phyloP scores from a whole-genome alignment of 2,888 invertebrate species.

The Hipparchia semele region DNA sequence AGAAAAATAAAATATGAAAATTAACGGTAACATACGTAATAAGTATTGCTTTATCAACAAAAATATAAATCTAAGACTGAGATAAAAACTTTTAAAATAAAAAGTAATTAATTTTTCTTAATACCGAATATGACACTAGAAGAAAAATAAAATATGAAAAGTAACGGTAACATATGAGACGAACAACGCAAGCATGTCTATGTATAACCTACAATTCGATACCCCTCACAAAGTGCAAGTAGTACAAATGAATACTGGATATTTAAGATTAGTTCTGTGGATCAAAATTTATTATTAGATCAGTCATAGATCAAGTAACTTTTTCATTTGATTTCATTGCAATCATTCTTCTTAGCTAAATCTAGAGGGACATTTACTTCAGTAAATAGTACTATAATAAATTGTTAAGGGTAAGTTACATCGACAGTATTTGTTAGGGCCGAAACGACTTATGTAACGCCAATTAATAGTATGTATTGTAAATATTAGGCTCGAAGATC shows the following conservation, averaged over 20 bases:
- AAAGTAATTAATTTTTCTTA: background rate
- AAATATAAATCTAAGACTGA: background rate
- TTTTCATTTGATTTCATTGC: background rate
- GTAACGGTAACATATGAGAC: background rate
- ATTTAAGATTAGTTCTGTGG: conserved; percentile 1
- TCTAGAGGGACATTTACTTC: too few species aligned
- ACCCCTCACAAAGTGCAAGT: background rate
- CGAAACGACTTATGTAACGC: too few species aligned
- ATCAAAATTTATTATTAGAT: background rate
- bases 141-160: background rate
- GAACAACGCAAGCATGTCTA: background rate
- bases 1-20: too few species aligned
- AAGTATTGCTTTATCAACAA: too few species aligned
- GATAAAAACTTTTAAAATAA: background rate
- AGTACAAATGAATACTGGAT: conserved; percentile 3
- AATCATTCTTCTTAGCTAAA: background rate
- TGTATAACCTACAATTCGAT: conserved; percentile 1
- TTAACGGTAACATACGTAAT: too few species aligned
- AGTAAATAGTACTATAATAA: too few species aligned
- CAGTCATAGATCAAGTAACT: background rate
- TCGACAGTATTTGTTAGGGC: too few species aligned
- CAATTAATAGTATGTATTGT: too few species aligned
- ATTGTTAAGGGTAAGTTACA: too few species aligned
- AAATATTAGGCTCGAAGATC: too few species aligned
- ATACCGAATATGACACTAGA: background rate